Evolutionary conservation across 2,113 vertebrate species (phyloP), one percentile per base, ranked within the genome.

Genomic region (Tor tambroides): DNA sequence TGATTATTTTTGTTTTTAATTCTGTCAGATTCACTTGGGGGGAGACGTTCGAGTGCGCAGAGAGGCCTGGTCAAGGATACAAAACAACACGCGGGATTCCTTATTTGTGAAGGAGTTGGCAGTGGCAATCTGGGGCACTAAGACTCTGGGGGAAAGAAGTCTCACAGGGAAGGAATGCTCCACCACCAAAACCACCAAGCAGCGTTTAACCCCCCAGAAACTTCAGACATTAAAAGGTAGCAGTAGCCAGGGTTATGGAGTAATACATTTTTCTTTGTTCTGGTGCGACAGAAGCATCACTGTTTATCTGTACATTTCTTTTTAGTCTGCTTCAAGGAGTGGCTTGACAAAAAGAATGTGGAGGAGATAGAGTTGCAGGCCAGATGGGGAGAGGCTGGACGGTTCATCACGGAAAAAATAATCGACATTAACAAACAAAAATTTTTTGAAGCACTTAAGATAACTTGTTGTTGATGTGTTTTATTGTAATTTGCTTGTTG

Each of bases 201-300:
- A 71, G 67, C 30, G 14, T 19, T 69, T 35, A 35, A 69, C 67
- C 28, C 67, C 67, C 67, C 67, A 69, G 67, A 69, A 69, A 69
- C 2, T 19, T 69, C 67, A 69, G 67, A 69, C 67, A 69, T 69
- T 69, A 35, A 19, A 69, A 69, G 15, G 67, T 69, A 71, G 26
- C 67, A 32, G 28, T 38, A 30, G 26, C 65, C 65, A 69, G 30
- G 65, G 65, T 35, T 8, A 17, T 69, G 14, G 26, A 17, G 38
- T 28, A 15, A 69, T 35, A 35, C 32, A 49, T 5, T 71, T 35
- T 71, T 71, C 4, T 71, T 71, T 71, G 30, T 71, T 71, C 30
- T 32, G 11, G 26, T 69, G 65, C 1, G 14, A 69, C 26, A 69
- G 26, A 69, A 69, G 65, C 12, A 69, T 69, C 12, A 32, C 30